Base-by-base conservation (phyloP, 2,113 vertebrate genomes). In the Pygoscelis adeliae region DNA sequence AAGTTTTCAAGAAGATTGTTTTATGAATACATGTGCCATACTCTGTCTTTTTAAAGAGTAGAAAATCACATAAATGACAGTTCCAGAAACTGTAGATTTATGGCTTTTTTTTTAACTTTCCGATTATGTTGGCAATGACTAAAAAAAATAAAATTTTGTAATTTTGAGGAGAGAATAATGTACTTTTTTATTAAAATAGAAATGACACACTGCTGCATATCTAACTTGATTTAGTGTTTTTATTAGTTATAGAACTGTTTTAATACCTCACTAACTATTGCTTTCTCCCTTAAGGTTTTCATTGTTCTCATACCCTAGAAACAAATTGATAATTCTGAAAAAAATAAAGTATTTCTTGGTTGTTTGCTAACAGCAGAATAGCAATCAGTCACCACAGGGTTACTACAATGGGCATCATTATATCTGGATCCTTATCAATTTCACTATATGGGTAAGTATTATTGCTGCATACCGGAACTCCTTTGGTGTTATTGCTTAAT, bases 171-270 rank as follows among this genome's bases (percentile, higher is more conserved):
- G 98, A 99, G 98, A 99, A 99, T 98, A 98, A 99, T 99, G 98
- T 98, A 98, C 98, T 98, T 98, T 99, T 99, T 99, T 98, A 99
- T 99, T 99, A 99, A 99, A 99, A 98, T 97, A 98, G 98, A 98
- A 99, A 99, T 99, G 98, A 99, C 98, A 98, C 98, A 98, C 98
- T 98, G 98, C 98, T 98, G 98, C 98, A 98, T 98, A 98, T 99
- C 99, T 98, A 98, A 98, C 98, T 98, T 99, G 99, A 99, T 99
- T 99, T 99, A 99, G 98, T 98, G 99, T 98, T 99, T 98, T 99
- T 99, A 99, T 99, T 99, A 99, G 99, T 99, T 99, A 99, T 98
- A 98, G 98, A 99, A 99, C 98, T 99, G 99, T 99, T 99, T 99
- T 99, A 99, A 99, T 99, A 99, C 99, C 99, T 99, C 98, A 97